These are phyloP conservation scores for Dasyprocta punctata DNA, from an alignment of 2,113 vertebrate species.

Conservation along the genomic window DNA sequence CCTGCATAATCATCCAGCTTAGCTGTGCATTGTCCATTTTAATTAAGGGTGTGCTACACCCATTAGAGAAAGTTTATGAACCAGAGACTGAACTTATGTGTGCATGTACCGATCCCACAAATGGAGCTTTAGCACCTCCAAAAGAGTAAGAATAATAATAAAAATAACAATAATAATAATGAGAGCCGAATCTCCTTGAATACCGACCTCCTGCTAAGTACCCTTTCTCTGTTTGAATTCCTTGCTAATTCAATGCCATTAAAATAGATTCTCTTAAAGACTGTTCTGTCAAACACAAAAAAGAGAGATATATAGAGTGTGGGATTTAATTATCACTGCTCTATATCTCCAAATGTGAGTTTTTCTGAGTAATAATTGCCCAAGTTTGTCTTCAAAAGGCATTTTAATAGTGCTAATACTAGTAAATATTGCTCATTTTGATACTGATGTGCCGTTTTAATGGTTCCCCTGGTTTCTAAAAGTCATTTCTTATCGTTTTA, in stretches of 20 bases:
- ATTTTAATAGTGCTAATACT: slow-evolving; percentile 89
- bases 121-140: slow-evolving; percentile 68
- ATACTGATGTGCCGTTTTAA: slow-evolving; percentile 88
- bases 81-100: slow-evolving; percentile 67
- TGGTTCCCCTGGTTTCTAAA: slow-evolving; percentile 88
- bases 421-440: slow-evolving; percentile 92
- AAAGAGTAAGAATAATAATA: slow-evolving; percentile 74
- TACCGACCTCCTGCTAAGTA: slow-evolving; percentile 84
- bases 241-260: slow-evolving; percentile 87
- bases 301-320: slow-evolving; percentile 84
- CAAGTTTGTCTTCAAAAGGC: slow-evolving; percentile 90
- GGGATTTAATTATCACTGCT: slow-evolving; percentile 89
- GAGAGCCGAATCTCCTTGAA: slow-evolving; percentile 79
- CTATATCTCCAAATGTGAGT: slow-evolving; percentile 85
- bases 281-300: slow-evolving; percentile 87
- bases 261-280: slow-evolving; percentile 88
- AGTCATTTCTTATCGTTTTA: slow-evolving; percentile 91
- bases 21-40: slow-evolving; percentile 70
- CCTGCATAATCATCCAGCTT: slow-evolving; percentile 68
- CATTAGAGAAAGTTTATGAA: slow-evolving; percentile 77
- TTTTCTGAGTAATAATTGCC: slow-evolving; percentile 88
- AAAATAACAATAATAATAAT: slow-evolving; percentile 79
- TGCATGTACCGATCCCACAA: slow-evolving; percentile 46
- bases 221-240: slow-evolving; percentile 84
- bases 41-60: slow-evolving; percentile 75